Evolutionary conservation across 2,797 vertebrate species (phyloP).

Genomic region (Acridotheres tristis): DNA sequence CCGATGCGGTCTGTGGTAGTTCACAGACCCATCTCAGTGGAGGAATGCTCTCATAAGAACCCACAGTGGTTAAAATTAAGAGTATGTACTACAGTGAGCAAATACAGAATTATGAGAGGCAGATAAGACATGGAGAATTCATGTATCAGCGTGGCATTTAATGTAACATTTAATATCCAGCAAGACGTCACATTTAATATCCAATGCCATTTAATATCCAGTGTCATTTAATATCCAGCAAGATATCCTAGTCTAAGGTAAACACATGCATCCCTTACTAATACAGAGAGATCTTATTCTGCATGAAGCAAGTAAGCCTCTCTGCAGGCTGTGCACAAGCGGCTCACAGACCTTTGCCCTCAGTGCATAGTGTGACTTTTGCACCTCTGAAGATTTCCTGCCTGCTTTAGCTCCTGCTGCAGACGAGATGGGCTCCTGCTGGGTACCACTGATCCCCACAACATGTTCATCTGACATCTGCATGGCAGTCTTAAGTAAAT

Average conservation of each 20-base stretch:
- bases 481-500: neutral
- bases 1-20: accelerated
- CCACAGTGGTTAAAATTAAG: neutral
- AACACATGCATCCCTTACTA: neutral
- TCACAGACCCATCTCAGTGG: neutral
- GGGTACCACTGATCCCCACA: neutral
- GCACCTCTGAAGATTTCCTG: neutral
- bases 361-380: neutral
- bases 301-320: neutral
- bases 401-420: neutral
- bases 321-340: neutral
- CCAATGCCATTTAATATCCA: neutral
- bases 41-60: neutral
- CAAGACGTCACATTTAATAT: neutral
- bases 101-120: neutral
- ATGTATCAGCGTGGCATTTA: neutral
- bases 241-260: neutral
- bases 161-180: neutral
- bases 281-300: neutral
- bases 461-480: neutral
- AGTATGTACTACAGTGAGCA: neutral
- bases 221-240: neutral
- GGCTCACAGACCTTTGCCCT: slow-evolving; percentile 19
- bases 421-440: neutral
- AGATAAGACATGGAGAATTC: neutral